phyloP scores from a whole-genome alignment of 2,113 vertebrate genomes.

The Scomber colias region DNA sequence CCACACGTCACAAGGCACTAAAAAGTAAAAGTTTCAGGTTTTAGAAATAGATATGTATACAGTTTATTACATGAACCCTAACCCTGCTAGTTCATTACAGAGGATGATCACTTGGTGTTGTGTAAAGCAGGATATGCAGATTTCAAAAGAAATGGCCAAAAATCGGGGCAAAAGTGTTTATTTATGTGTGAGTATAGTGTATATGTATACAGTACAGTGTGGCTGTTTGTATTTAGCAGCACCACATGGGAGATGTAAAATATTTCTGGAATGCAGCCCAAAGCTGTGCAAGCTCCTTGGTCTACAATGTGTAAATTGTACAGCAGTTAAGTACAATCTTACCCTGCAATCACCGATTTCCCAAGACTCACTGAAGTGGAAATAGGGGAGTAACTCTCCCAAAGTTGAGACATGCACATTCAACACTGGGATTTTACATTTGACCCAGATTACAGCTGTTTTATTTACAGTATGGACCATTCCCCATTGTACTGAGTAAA shows the following conservation, averaged over 20 bases:
- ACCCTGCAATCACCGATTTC: conserved; percentile 60
- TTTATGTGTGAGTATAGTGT: conserved; percentile 45
- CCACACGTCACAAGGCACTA: conserved; percentile 98
- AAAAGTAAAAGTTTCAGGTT: conserved; percentile 8
- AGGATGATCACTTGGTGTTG: background rate
- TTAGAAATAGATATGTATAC: background rate
- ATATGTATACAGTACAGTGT: conserved; percentile 48
- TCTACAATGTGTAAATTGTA: conserved; percentile 59
- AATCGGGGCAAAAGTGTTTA: conserved; percentile 22
- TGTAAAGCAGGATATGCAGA: background rate
- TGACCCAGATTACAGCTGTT: conserved; percentile 43
- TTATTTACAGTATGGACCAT: conserved; percentile 38
- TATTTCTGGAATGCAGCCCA: conserved; percentile 74
- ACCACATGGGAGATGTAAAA: conserved; percentile 71
- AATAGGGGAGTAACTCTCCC: conserved; percentile 37
- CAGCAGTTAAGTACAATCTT: conserved; percentile 47
- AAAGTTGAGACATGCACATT: conserved; percentile 42
- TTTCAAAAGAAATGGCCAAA: conserved; percentile 20
- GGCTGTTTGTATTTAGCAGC: conserved; percentile 63
- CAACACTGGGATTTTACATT: conserved; percentile 56
- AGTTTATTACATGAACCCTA: background rate
- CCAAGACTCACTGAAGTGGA: conserved; percentile 40
- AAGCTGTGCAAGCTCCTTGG: conserved; percentile 56
- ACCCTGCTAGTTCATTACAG: background rate
- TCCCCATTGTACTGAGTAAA: conserved; percentile 20